Percentiles rank a stretch among this genome's conserved stretches.
Evolutionary conservation across 2,797 vertebrate species (phyloP).

Genomic region (Arrhamphus sclerolepis): DNA sequence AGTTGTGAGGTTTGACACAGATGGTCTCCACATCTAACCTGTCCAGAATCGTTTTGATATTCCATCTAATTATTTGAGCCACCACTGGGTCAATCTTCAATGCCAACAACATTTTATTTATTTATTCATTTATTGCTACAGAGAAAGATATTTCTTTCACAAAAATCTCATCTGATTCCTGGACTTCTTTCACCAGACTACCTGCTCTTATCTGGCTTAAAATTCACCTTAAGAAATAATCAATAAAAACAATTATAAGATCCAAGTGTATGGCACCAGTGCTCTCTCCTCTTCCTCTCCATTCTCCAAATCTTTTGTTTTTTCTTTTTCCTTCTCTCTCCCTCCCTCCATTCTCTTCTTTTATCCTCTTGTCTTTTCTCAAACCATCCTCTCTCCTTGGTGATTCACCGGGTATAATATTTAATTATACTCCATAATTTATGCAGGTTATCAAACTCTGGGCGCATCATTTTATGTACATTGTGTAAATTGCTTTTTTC

Average conservation of each 20-base stretch:
- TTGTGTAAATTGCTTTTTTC: conserved; percentile 86
- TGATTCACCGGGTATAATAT: conserved; percentile 83
- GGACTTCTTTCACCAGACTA: conserved; percentile 56
- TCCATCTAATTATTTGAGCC: conserved; percentile 83
- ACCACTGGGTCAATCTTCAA: conserved; percentile 73
- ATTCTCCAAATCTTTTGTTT: conserved; percentile 41
- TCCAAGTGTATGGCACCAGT: conserved; percentile 51
- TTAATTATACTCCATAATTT: conserved; percentile 88
- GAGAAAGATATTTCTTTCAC: conserved; percentile 26
- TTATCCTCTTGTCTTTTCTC: conserved; percentile 64
- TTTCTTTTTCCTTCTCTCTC: conserved; percentile 1
- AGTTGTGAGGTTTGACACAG: conserved; percentile 75
- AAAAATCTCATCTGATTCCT: conserved; percentile 44
- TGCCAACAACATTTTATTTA: conserved; percentile 69
- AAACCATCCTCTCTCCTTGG: conserved; percentile 74
- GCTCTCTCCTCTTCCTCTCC: conserved; percentile 35
- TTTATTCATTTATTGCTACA: conserved; percentile 4
- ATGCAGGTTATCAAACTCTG: conserved; percentile 87
- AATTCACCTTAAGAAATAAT: conserved; percentile 85
- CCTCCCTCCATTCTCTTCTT: conserved; percentile 42
- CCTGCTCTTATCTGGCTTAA: conserved; percentile 76
- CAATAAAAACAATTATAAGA: conserved; percentile 86
- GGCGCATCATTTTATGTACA: conserved; percentile 88
- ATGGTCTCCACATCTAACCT: conserved; percentile 77
- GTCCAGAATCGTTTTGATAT: conserved; percentile 84